phyloP scores from a whole-genome alignment of 2,888 invertebrate genomes.

The Megastigmus dorsalis region DNA sequence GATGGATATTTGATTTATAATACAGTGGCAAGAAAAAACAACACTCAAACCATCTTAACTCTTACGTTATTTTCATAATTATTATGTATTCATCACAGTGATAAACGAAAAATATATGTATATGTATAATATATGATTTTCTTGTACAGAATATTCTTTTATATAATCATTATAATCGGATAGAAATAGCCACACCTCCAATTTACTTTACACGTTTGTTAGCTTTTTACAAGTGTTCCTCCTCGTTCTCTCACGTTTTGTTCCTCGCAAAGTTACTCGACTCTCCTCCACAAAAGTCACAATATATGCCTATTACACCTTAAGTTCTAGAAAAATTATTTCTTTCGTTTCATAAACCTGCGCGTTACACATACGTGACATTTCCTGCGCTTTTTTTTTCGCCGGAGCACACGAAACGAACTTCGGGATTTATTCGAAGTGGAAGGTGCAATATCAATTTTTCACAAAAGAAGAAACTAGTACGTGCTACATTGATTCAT shows the following conservation, averaged over 20 bases:
- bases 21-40: slow-evolving; percentile 67
- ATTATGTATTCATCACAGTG: slow-evolving; percentile 71
- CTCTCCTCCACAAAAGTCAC: slow-evolving; percentile 25
- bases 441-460: no score
- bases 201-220: slow-evolving; percentile 59
- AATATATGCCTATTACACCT: slow-evolving; percentile 32
- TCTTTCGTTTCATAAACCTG: slow-evolving; percentile 23
- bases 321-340: slow-evolving; percentile 40
- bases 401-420: no score
- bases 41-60: slow-evolving; percentile 69
- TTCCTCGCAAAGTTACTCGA: slow-evolving; percentile 19
- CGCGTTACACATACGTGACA: slow-evolving; percentile 21
- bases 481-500: no score
- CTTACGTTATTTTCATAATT: slow-evolving; percentile 67
- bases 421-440: no score
- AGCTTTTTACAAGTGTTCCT: slow-evolving; percentile 54
- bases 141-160: slow-evolving; percentile 65
- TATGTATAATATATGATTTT: slow-evolving; percentile 62
- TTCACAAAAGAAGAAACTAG: no score
- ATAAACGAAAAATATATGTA: slow-evolving; percentile 70
- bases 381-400: slow-evolving; percentile 32
- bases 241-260: slow-evolving; percentile 6
- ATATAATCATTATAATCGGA: slow-evolving; percentile 59
- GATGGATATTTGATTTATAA: slow-evolving; percentile 52
- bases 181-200: slow-evolving; percentile 61